Percentiles rank a stretch among this genome's conserved stretches.
Evolutionary conservation across 2,888 invertebrate genomes (phyloP).

Genomic region (Thelaira solivaga): DNA sequence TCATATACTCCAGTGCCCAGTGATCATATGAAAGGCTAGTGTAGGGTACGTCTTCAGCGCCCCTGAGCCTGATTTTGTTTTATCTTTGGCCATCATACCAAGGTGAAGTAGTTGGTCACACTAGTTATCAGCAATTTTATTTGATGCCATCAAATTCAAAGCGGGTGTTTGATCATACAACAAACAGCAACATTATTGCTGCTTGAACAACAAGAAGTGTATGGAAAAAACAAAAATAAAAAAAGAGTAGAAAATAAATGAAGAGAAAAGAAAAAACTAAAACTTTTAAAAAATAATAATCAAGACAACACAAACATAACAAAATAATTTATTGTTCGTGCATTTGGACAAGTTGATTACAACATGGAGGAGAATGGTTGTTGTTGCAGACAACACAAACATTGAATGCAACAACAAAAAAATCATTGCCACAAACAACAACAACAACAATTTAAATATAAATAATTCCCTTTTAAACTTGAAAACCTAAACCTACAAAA

Average conservation of each 20-base stretch:
- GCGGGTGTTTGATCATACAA: slow-evolving; percentile 27
- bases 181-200: neutral
- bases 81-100: no score
- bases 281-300: slow-evolving; percentile 1
- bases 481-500: slow-evolving; percentile 1
- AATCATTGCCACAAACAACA: neutral
- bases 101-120: neutral
- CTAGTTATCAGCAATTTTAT: neutral
- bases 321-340: slow-evolving; percentile 48
- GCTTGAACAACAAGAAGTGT: no score
- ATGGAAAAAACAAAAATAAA: no score
- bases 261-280: neutral
- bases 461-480: slow-evolving; percentile 28
- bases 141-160: neutral
- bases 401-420: neutral
- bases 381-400: slow-evolving; percentile 37
- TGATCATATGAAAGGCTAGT: no score
- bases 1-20: no score
- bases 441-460: slow-evolving; percentile 6
- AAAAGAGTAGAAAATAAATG: neutral
- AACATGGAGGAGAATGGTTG: slow-evolving; percentile 26
- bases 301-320: slow-evolving; percentile 7
- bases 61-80: no score
- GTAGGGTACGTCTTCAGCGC: no score
- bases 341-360: slow-evolving; percentile 51